These are phyloP conservation scores for Hippopotamus amphibius DNA, from an alignment of 2,113 vertebrate species.

Conservation along the genomic window DNA sequence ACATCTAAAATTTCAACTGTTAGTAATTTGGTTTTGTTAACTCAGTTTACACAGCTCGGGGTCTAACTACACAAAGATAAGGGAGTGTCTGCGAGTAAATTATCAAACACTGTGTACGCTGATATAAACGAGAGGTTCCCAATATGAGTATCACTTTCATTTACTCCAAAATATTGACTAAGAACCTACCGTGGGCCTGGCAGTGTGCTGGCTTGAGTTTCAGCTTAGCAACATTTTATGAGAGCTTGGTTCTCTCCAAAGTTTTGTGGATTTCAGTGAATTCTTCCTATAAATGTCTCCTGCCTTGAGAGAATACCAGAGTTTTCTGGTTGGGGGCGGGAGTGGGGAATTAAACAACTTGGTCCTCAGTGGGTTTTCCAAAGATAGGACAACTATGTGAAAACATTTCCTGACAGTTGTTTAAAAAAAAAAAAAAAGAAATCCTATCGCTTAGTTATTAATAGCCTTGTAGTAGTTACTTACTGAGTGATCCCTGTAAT, in stretches of 20 bases:
- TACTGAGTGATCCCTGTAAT: not conserved
- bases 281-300: not conserved
- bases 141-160: not conserved
- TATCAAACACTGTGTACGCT: not conserved
- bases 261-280: not conserved
- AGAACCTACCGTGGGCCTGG: not conserved
- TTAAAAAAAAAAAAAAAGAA: not conserved
- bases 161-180: not conserved
- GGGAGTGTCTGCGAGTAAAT: not conserved
- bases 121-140: not conserved
- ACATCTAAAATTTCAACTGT: not conserved
- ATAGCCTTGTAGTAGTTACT: not conserved
- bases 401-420: not conserved
- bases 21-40: slow-evolving; percentile 19
- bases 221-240: not conserved
- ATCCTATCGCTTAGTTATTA: not conserved
- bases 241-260: not conserved
- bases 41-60: not conserved
- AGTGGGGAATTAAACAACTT: not conserved
- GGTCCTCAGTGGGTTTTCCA: not conserved
- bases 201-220: not conserved
- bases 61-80: slow-evolving; percentile 22
- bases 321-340: not conserved
- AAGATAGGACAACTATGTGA: not conserved
- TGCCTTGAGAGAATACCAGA: not conserved